A percentile compares a stretch with the other conserved stretches of the same genome.
Conservation (phyloP, 2,113 vertebrate species). For the Meleagris gallopavo region DNA sequence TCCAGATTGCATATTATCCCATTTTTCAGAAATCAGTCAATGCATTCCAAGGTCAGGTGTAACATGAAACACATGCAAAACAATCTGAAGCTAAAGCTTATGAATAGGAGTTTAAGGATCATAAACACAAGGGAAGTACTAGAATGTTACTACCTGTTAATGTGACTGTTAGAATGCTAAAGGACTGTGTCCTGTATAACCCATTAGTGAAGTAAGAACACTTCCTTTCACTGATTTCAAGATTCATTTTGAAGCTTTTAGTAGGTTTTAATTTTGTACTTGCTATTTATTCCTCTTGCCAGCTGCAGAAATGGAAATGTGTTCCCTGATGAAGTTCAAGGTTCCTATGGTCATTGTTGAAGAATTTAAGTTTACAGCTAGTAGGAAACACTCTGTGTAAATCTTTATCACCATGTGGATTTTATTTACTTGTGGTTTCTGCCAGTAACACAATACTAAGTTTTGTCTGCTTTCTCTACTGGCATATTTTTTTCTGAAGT, state of each 20-base stretch:
- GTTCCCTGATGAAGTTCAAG: slow-evolving; percentile 26
- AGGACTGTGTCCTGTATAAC: neutral
- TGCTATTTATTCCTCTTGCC: neutral
- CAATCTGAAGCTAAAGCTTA: neutral
- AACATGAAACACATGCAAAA: neutral
- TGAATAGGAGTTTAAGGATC: neutral
- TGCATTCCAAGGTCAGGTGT: neutral
- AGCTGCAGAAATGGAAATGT: neutral
- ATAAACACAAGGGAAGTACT: neutral
- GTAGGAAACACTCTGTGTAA: neutral
- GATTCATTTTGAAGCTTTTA: neutral
- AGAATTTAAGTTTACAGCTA: neutral
- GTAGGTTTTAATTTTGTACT: neutral
- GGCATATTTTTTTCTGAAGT: neutral
- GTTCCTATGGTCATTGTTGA: neutral
- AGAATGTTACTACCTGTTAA: neutral
- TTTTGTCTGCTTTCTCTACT: neutral
- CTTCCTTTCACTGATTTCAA: neutral
- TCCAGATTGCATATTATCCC: neutral
- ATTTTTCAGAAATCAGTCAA: neutral
- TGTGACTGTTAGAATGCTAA: neutral
- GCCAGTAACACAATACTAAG: neutral
- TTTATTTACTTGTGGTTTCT: slow-evolving; percentile 13
- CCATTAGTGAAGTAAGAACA: neutral
- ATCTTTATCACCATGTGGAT: neutral